These are phyloP conservation scores for Atherinosoma microstoma DNA, from an alignment of 2,797 vertebrate species.

Conservation along the genomic window DNA sequence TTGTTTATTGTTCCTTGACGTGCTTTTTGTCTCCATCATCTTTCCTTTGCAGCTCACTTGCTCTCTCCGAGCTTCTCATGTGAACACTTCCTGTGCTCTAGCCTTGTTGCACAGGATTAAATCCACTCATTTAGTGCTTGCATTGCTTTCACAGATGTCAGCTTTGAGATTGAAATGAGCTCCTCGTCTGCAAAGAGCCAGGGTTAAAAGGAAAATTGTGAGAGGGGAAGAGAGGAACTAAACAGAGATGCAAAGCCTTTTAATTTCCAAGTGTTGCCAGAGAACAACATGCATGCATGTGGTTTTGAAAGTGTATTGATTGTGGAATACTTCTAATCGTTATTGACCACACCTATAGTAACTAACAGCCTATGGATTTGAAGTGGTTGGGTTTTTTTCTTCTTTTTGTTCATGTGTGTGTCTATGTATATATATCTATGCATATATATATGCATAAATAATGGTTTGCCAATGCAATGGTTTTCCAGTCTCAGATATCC, in stretches of 20 bases:
- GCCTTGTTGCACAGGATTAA: slow-evolving; percentile 78
- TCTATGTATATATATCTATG: no score
- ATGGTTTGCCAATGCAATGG: no score
- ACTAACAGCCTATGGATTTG: background rate
- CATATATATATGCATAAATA: no score
- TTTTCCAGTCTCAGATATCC: no score
- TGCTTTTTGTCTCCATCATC: slow-evolving; percentile 11
- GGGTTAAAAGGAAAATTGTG: slow-evolving; percentile 78
- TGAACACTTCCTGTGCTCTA: slow-evolving; percentile 70
- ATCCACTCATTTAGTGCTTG: slow-evolving; percentile 77
- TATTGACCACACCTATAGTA: background rate
- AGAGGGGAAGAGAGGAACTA: slow-evolving; percentile 65
- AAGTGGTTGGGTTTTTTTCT: background rate
- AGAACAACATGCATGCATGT: slow-evolving; percentile 46
- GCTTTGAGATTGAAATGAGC: slow-evolving; percentile 88
- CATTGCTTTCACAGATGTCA: slow-evolving; percentile 84
- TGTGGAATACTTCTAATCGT: slow-evolving; percentile 10
- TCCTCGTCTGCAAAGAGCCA: slow-evolving; percentile 74
- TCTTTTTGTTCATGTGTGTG: background rate
- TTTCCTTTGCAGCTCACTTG: slow-evolving; percentile 34
- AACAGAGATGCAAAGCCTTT: slow-evolving; percentile 72
- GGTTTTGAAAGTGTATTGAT: slow-evolving; percentile 37
- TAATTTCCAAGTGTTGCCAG: slow-evolving; percentile 53
- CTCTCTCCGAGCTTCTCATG: slow-evolving; percentile 52
- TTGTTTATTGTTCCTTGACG: slow-evolving; percentile 32